Evolutionary conservation across 2,888 invertebrate genomes (phyloP).

Genomic region (Drosophila acutilabella): DNA sequence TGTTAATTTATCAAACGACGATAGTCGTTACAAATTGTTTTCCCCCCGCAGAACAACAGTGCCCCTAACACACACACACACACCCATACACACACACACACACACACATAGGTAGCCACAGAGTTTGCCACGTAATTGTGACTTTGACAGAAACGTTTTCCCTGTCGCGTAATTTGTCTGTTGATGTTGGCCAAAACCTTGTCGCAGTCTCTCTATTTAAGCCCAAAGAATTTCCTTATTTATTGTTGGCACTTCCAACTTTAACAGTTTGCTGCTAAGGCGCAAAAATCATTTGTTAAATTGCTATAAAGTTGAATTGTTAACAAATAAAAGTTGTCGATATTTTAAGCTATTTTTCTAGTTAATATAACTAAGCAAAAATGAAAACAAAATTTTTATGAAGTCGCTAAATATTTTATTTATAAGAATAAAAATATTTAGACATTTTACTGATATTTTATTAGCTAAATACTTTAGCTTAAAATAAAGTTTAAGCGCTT

Average conservation of each 20-base stretch:
- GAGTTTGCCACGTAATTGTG: constrained; percentile 31
- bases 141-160: constrained; percentile 56
- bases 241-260: background rate
- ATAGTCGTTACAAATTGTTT: constrained; percentile 82
- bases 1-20: constrained; percentile 81
- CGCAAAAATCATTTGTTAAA: constrained; percentile 11
- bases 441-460: no score
- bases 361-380: background rate
- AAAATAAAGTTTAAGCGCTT: no score
- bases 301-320: background rate
- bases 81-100: constrained; percentile 19
- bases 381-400: background rate
- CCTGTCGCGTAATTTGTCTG: constrained; percentile 57
- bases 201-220: constrained; percentile 11
- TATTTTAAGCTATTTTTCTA: background rate
- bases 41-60: constrained; percentile 48
- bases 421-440: no score
- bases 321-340: background rate
- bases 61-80: constrained; percentile 19
- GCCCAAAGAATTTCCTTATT: constrained; percentile 18
- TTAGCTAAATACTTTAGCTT: no score
- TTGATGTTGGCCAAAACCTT: constrained; percentile 40
- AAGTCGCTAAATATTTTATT: no score
- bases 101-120: constrained; percentile 2
- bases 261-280: background rate